A percentile compares a stretch with the other conserved stretches of the same genome.
Conservation (phyloP, 1,140 invertebrate species). For the Odontomachus brunneus region DNA sequence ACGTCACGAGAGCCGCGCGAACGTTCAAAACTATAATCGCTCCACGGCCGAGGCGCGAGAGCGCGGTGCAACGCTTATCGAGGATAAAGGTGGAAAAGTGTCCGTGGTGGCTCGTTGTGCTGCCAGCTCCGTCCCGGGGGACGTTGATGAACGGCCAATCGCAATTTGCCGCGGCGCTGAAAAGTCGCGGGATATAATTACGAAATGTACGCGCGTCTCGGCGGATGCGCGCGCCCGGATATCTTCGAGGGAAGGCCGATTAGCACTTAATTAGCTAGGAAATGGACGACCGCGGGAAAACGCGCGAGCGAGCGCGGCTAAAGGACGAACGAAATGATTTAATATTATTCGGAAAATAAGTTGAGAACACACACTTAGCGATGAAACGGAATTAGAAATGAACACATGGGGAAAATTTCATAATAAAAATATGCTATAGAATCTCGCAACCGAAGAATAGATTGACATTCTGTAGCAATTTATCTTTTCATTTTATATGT, state of each 20-base stretch:
- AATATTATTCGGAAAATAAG: too few species aligned
- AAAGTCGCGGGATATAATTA: constrained; percentile 68
- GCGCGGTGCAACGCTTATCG: constrained; percentile 35
- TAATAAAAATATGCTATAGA: too few species aligned
- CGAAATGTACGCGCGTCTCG: constrained; percentile 50
- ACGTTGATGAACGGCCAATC: constrained; percentile 73
- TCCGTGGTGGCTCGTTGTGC: constrained; percentile 20
- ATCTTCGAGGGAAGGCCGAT: constrained; percentile 63
- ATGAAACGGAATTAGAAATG: too few species aligned
- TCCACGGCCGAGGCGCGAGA: constrained; percentile 22
- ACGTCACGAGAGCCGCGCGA: constrained; percentile 25
- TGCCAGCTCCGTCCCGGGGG: constrained; percentile 25
- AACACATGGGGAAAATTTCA: too few species aligned
- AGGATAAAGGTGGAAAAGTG: constrained; percentile 52
- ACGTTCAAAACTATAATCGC: constrained; percentile 38
- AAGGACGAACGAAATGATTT: neutral
- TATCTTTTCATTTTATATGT: too few species aligned
- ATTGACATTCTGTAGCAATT: too few species aligned
- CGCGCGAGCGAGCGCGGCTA: constrained; percentile 1
- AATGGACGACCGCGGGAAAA: constrained; percentile 3
- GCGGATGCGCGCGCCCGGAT: constrained; percentile 47
- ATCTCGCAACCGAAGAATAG: too few species aligned
- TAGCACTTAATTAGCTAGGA: constrained; percentile 79
- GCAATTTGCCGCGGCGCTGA: constrained; percentile 64
- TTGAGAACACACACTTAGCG: too few species aligned